Conservation (phyloP, 1,140 invertebrate genomes). For the Paracyclopina nana region DNA sequence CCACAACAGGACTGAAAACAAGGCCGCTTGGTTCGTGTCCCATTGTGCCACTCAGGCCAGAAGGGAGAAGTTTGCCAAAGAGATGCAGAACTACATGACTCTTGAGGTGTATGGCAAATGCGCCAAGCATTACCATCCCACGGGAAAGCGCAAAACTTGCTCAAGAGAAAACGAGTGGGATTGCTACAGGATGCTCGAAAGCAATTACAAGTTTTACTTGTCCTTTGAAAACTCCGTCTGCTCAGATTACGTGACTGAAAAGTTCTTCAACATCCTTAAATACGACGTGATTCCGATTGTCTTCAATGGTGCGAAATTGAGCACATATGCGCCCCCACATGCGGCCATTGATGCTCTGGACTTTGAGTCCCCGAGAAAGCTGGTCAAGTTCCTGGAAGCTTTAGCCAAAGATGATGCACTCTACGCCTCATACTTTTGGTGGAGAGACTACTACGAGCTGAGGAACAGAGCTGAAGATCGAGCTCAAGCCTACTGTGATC, state of each 20-base stretch:
- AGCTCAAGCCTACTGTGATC: conserved; percentile 2
- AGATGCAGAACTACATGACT: conserved; percentile 26
- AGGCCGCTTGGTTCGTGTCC: conserved; percentile 26
- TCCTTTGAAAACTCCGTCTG: conserved; percentile 27
- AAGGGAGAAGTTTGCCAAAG: conserved; percentile 26
- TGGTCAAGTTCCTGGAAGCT: conserved; percentile 22
- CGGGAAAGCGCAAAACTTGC: conserved; percentile 20
- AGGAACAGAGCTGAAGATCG: background rate
- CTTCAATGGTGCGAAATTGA: conserved; percentile 26
- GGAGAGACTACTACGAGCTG: conserved; percentile 11
- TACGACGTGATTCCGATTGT: conserved; percentile 25
- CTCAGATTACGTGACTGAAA: conserved; percentile 27
- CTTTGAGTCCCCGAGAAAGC: conserved; percentile 20
- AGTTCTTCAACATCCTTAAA: conserved; percentile 23
- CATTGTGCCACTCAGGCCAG: conserved; percentile 25
- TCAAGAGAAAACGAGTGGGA: conserved; percentile 17
- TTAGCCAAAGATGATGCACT: conserved; percentile 7
- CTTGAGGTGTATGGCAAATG: conserved; percentile 34
- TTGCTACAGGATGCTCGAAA: conserved; percentile 21
- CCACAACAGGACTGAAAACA: background rate
- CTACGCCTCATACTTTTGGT: conserved; percentile 14
- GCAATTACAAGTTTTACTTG: conserved; percentile 25
- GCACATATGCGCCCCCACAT: conserved; percentile 23
- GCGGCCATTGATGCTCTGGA: conserved; percentile 27
- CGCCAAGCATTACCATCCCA: too few species aligned